These are phyloP conservation scores for Merodon equestris DNA, from an alignment of 2,888 invertebrate species.

Conservation along the genomic window DNA sequence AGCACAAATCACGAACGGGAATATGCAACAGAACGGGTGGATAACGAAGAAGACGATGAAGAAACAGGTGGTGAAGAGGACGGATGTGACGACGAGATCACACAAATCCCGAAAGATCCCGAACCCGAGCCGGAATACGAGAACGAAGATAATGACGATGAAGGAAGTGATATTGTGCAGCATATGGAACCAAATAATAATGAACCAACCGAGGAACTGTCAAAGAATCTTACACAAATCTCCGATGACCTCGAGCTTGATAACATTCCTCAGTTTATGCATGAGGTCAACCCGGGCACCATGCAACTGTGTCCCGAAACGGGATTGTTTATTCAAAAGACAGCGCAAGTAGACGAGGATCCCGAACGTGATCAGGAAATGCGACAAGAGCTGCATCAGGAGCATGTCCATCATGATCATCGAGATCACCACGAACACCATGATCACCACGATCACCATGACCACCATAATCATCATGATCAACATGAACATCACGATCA, in stretches of 20 bases:
- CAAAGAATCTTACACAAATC: conserved; percentile 70
- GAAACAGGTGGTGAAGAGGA: background rate
- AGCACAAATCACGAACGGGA: conserved; percentile 71
- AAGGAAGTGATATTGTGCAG: conserved; percentile 30
- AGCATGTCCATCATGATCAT: background rate
- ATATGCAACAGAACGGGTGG: conserved; percentile 49
- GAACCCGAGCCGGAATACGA: conserved; percentile 8
- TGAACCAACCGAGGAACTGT: conserved; percentile 62
- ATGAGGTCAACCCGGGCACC: conserved; percentile 45
- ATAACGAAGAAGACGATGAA: conserved; percentile 30
- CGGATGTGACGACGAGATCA: background rate
- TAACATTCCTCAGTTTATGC: conserved; percentile 66
- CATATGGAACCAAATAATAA: conserved; percentile 67
- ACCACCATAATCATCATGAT: conserved; percentile 25
- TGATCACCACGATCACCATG: no score
- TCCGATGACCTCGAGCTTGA: conserved; percentile 64
- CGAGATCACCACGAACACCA: background rate
- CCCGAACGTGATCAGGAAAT: conserved; percentile 31
- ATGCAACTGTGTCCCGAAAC: conserved; percentile 76
- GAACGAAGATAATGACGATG: conserved; percentile 1
- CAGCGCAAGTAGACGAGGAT: conserved; percentile 17
- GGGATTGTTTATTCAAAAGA: conserved; percentile 74
- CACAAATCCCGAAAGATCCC: conserved; percentile 9
- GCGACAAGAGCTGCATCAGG: background rate
- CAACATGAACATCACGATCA: conserved; percentile 15